Percentiles rank a stretch among this genome's conserved stretches.
phyloP scores from a whole-genome alignment of 2,113 vertebrate species.

The Rallus limicola region DNA sequence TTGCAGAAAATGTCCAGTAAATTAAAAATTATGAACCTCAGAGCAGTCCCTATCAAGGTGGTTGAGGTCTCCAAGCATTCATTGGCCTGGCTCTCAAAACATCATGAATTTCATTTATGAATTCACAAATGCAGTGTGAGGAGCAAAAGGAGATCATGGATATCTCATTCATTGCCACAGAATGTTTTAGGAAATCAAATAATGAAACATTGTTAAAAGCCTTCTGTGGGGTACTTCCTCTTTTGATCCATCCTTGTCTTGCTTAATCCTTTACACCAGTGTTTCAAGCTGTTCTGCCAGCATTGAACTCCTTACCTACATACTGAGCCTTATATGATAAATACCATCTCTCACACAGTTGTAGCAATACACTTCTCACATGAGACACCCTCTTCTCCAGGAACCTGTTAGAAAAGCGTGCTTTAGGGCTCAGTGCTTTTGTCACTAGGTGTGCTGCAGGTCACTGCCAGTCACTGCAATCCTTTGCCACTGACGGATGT shows the following conservation, averaged over 20 bases:
- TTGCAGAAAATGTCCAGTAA: neutral
- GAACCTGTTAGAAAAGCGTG: neutral
- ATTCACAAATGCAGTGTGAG: neutral
- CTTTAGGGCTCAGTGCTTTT: neutral
- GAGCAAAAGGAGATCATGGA: neutral
- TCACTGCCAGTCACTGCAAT: rapidly evolving
- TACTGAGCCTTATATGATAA: neutral
- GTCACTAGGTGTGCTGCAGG: neutral
- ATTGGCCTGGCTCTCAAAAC: neutral
- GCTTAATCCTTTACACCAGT: neutral
- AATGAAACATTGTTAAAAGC: neutral
- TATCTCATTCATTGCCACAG: neutral
- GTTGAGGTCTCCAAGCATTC: neutral
- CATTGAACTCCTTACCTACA: neutral
- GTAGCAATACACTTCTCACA: neutral
- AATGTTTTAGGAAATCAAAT: neutral
- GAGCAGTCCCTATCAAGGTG: neutral
- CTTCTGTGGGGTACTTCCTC: neutral
- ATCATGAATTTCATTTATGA: neutral
- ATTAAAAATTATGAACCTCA: neutral
- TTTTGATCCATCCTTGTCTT: neutral
- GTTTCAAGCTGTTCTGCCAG: neutral
- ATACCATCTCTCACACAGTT: neutral
- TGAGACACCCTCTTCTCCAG: neutral
- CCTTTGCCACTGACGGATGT: neutral